phyloP scores from a whole-genome alignment of 2,797 vertebrate genomes.

The Epinephelus awoara region DNA sequence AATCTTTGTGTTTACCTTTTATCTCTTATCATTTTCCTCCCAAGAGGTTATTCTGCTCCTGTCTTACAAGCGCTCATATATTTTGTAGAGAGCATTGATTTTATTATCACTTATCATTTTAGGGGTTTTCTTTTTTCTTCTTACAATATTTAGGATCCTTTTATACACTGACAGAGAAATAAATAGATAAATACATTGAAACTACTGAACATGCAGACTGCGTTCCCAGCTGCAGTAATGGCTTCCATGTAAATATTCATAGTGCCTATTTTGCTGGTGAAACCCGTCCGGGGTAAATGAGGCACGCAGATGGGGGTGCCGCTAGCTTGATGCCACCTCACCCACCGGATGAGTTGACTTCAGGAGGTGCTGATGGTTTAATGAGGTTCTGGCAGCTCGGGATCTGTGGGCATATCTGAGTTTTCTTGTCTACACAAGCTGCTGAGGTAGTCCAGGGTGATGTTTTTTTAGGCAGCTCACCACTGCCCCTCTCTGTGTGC shows the following conservation, averaged over 20 bases:
- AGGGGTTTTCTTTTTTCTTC: not conserved
- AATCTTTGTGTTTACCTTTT: conserved; percentile 1
- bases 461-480: conserved; percentile 40
- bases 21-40: not conserved
- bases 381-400: conserved; percentile 58
- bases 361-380: conserved; percentile 64
- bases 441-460: conserved; percentile 33
- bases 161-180: not conserved
- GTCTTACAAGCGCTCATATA: not conserved
- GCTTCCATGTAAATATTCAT: conserved; percentile 61
- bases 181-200: conserved; percentile 4
- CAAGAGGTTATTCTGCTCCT: not conserved
- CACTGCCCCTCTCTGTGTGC: conserved; percentile 37
- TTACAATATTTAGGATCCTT: not conserved
- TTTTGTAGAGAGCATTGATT: not conserved
- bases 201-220: conserved; percentile 22
- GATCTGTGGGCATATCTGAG: conserved; percentile 17
- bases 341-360: conserved; percentile 44
- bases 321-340: conserved; percentile 48
- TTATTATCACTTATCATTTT: not conserved
- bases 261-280: conserved; percentile 35
- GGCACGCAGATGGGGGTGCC: conserved; percentile 43
- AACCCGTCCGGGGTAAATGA: conserved; percentile 68
- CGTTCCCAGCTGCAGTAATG: conserved; percentile 7
- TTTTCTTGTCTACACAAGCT: conserved; percentile 50